Base-by-base conservation (phyloP, 1,140 invertebrate genomes). In the Lanistes nyassanus region DNA sequence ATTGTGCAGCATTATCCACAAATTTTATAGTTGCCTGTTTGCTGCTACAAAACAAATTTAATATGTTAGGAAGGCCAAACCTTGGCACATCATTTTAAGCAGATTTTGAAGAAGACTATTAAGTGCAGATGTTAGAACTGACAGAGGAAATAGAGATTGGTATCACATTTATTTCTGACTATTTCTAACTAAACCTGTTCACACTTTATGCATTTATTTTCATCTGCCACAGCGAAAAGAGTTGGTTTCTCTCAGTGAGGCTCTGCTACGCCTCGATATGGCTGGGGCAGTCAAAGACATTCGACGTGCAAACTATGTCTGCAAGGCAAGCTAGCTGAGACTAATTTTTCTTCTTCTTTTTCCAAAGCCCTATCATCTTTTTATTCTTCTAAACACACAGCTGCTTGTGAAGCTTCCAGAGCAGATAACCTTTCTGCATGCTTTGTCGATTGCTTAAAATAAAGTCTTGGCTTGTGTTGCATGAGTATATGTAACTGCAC, bases 261-360 rank as follows among this genome's bases (percentile, higher is more conserved):
- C 96, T 2, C 94, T 99, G 26, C 95, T 96, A 84, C 93, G 95
- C 75, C 90, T 99, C 56, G 97, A 99, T 89, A 97, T 99, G 90
- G 93, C 95, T 72, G 96, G 95, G 76, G 97, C 97, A 4, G 96
- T 98, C 42, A 94, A 94, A 73, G 97, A 99, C 90, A 94, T 95
- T 23, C 92, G 96, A 69, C 91, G 97, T 70, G 98, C 99, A 89
- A 97, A 98, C 89, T 99, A 98, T 89, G 97, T 98, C 81, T 97
- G 95, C 84, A 96, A 97, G 85, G 91, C 91, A 29, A 65, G 31
- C 31, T 62, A 31, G n/a, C 2, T 3, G n/a, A n/a, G 6, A 31
- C 23, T 60, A 7, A 60, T 11, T 16, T 60, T 60, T 60, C n/a
- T 60, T 60, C 29, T 60, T 60, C 1, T 60, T 60, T 60, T 53